These are phyloP conservation scores for Morpho deidamia DNA, from an alignment of 2,888 invertebrate species.

Conservation along the genomic window DNA sequence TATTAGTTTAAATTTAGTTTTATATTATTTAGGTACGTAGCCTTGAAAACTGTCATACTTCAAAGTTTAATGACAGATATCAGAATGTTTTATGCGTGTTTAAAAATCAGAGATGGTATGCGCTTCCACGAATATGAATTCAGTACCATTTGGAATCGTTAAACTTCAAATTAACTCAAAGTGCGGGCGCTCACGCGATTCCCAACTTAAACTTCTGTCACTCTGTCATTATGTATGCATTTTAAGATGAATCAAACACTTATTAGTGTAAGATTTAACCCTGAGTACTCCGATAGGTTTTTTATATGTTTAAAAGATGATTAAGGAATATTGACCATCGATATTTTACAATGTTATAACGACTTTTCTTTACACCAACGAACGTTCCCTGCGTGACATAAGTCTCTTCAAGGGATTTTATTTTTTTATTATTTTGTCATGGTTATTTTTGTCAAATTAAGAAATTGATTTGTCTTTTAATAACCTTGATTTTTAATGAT, in stretches of 20 bases:
- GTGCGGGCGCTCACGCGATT: slow-evolving; percentile 40
- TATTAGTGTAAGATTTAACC: slow-evolving; percentile 16
- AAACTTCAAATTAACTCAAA: slow-evolving; percentile 26
- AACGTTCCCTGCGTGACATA: too few relatives aligned
- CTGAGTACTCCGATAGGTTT: neutral
- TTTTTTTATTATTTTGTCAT: too few relatives aligned
- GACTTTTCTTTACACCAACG: too few relatives aligned
- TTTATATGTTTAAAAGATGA: neutral
- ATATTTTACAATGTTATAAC: too few relatives aligned
- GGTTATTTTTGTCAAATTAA: too few relatives aligned
- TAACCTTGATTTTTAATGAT: too few relatives aligned
- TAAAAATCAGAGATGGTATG: slow-evolving; percentile 16
- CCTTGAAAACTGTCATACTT: neutral
- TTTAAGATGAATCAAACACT: slow-evolving; percentile 18
- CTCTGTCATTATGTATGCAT: slow-evolving; percentile 19
- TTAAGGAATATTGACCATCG: too few relatives aligned
- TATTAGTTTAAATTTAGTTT: too few relatives aligned
- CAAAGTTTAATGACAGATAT: neutral
- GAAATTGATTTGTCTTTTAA: too few relatives aligned
- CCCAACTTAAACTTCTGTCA: slow-evolving; percentile 34
- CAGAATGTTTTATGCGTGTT: slow-evolving; percentile 6
- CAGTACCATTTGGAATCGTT: slow-evolving; percentile 24
- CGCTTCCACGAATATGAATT: slow-evolving; percentile 20
- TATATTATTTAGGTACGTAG: too few relatives aligned
- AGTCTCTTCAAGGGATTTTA: too few relatives aligned